A percentile compares a stretch with the other conserved stretches of the same genome.
These are phyloP conservation scores for Mustela erminea DNA, from an alignment of 2,797 vertebrate genomes.

Conservation along the genomic window DNA sequence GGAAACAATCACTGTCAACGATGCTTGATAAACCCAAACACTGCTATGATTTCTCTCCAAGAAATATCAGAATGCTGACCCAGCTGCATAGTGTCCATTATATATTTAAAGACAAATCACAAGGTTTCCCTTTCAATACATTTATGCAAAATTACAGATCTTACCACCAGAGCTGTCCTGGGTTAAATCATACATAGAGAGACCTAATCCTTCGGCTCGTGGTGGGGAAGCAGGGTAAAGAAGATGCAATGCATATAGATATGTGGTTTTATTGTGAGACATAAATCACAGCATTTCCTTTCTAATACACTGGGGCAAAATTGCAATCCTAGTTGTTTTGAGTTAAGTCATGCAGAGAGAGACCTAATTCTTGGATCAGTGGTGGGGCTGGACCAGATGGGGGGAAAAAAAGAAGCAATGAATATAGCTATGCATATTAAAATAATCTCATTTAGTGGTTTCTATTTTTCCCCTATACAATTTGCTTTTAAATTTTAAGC, in stretches of 20 bases:
- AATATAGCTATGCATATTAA: constrained; percentile 21
- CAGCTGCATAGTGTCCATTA: constrained; percentile 12
- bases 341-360: neutral
- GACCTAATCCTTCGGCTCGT: neutral
- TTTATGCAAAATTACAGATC: neutral
- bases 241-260: constrained; percentile 26
- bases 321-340: neutral
- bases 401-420: neutral
- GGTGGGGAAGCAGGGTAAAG: neutral
- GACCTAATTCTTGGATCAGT: neutral
- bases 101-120: constrained; percentile 26
- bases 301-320: constrained; percentile 28
- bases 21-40: constrained; percentile 34
- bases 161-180: constrained; percentile 19
- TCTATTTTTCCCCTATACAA: neutral
- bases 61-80: constrained; percentile 53
- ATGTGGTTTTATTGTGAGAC: neutral
- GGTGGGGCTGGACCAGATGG: neutral
- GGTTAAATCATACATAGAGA: constrained; percentile 25
- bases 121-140: constrained; percentile 36
- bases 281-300: constrained; percentile 9
- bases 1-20: constrained; percentile 72
- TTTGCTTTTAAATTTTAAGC: constrained; percentile 50
- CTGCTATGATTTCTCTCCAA: constrained; percentile 50
- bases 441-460: constrained; percentile 3